Conservation (phyloP, 2,797 vertebrate species). For the Pangasius mekongensis region DNA sequence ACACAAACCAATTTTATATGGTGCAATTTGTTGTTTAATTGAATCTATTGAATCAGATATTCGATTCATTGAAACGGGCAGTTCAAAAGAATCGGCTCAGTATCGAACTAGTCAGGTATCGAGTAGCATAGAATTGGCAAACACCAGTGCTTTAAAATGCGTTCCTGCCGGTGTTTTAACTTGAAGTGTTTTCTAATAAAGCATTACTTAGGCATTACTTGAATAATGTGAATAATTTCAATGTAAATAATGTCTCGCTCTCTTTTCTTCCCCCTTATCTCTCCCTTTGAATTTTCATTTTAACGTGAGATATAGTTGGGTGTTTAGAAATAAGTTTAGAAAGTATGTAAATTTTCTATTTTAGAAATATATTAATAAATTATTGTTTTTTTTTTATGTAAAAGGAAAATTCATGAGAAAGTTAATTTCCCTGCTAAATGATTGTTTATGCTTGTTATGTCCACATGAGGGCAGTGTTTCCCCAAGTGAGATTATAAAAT, state of each 20-base stretch:
- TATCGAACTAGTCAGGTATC: neutral
- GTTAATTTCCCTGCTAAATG: neutral
- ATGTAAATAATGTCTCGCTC: neutral
- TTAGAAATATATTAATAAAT: neutral
- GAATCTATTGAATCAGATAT: neutral
- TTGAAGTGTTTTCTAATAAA: neutral
- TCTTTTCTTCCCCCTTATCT: neutral
- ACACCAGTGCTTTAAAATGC: neutral
- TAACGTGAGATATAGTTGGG: neutral
- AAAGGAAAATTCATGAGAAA: neutral
- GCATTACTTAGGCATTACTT: neutral
- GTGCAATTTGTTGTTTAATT: neutral
- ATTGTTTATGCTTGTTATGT: neutral
- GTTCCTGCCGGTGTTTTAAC: neutral
- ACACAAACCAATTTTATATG: neutral
- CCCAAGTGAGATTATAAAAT: neutral
- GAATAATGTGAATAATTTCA: neutral
- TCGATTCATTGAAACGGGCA: neutral
- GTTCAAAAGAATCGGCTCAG: neutral
- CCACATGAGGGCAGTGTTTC: conserved; percentile 21
- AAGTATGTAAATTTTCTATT: neutral
- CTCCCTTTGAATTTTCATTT: neutral
- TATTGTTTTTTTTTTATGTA: neutral
- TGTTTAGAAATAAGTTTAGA: neutral
- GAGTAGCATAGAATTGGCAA: neutral